Evolutionary conservation across 1,140 invertebrate genomes (phyloP), one percentile per base, ranked within the genome.

Genomic region (Drosophila punjabiensis): DNA sequence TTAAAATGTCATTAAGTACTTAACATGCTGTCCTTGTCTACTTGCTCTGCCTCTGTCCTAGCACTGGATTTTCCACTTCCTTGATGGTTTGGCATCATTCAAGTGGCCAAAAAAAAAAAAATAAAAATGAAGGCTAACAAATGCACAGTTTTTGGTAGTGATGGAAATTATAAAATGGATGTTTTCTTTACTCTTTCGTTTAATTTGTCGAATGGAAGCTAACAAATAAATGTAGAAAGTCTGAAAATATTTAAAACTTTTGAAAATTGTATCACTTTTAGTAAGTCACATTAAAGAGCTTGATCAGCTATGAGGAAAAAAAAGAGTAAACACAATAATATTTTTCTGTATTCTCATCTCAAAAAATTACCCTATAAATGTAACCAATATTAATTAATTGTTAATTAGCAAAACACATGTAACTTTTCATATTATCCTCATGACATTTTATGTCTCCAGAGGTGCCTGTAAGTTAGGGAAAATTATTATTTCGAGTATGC

Each of bases 1-100:
- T 88, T 85, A 89, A 90, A 85, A 89, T 85, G 79, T 82, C 88
- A 89, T 90, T 89, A 90, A 90, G 70, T 78, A 71, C 70, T 76
- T 74, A 75, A 76, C 59, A 14, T 50, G 43, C 71, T 24, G 35
- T 48, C 53, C 16, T 73, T 52, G 48, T 52, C 70, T 52, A 18
- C 8, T 33, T 16, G 18, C 24, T 18, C 16, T 33, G 24, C 13
- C 14, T 45, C 20, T 33, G 41, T 24, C 18, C 55, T 28, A 18
- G 48, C 35, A 35, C 18, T 73, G 39, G 45, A 62, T 75, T 62
- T 58, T 48, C 41, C 47, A 60, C 48, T 58, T 58, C 37, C 43
- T 76, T 48, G 43, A 55, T 53, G 60, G 53, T 28, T 59, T 30
- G 61, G 53, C 66, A 74, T 74, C 67, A 71, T 71, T 74, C 45